Base-by-base conservation (phyloP, 2,797 vertebrate genomes). In the Gymnodraco acuticeps region DNA sequence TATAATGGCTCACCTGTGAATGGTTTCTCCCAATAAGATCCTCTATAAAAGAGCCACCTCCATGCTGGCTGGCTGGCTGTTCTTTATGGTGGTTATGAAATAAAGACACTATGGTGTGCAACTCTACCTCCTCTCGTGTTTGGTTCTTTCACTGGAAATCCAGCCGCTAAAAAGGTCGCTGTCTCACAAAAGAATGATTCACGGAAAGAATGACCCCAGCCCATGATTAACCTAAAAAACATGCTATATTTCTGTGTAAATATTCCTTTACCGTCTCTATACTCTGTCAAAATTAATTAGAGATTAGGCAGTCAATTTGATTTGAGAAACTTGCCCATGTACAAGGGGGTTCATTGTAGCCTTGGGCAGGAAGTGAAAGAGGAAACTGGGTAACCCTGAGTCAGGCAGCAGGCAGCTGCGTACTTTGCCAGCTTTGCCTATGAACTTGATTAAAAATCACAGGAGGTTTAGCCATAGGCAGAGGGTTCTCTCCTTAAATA, bases 391-490 rank as follows among this genome's bases (percentile, higher is more conserved):
- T 56, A 52, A 54, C 65, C 64, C 42, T 53, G 56, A 73, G 67
- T 64, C 50, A 78, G 53, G 48, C 60, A 66, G 50, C 43, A 73
- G 64, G 43, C 73, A 77, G 71, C 70, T 81, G 60, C 46, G 74
- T 73, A 62, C 63, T 63, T 68, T 73, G 38, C 58, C 55, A 73
- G 68, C 64, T 90, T 81, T 88, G 73, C 61, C 70, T 78, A 75
- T 75, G 73, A 86, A 88, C 58, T 63, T 83, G 81, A 77, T 74
- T 47, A 64, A 69, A 89, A 88, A 84, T 87, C 85, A 85, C 33
- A 20, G 47, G 56, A 45, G 61, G 45, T 83, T 65, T 43, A 70
- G 76, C 82, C 52, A 64, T 43, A 70, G 76, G 81, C 81, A 52
- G 45, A 80, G 75, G 80, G 74, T 75, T 89, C 58, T 73, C 72